Evolutionary conservation across 2,797 vertebrate genomes (phyloP), one percentile per base, ranked within the genome.

Genomic region (Enteromius paludinosus): DNA sequence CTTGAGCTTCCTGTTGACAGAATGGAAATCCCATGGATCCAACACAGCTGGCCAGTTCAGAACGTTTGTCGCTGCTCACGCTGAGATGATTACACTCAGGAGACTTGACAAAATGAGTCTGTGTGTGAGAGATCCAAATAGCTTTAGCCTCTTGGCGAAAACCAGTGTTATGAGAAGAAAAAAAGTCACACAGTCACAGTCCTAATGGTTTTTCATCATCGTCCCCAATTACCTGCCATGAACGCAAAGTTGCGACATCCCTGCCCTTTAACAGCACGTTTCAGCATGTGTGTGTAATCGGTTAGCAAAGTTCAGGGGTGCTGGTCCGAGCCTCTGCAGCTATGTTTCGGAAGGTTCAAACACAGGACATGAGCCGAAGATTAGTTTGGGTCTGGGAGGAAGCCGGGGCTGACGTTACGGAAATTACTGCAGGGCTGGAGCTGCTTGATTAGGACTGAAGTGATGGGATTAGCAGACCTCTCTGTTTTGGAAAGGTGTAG

Each of bases 1-100:
- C 90, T 87, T 84, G 30, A 86, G 38, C 90, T 92, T 94, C 91
- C 93, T 92, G 89, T 89, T 88, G 83, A 88, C 78, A 78, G 25
- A 75, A 86, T 88, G 88, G 91, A 93, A 75, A 78, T 79, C 52
- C 74, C 82, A 69, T 69, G 72, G 73, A 77, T 35, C 38, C 28
- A 33, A 18, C 64, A 82, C 73, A 77, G 72, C 81, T 82, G 81
- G 64, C 33, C 18, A 17, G 47, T 41, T 43, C 25, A 72, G 49
- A 82, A 68, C 30, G 35, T 79, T 87, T 88, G 89, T 90, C 90
- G 78, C 88, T 76, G 87, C 45, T 85, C 87, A 15, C 9, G 8
- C 14, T 68, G 77, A 43, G 56, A 64, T 54, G 70, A 64, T 75
- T 76, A 52, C 3, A 52, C 70, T 74, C 61, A 25, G 47, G 79